Conservation (phyloP, 1,140 invertebrate species). For the Caerostris darwini region DNA sequence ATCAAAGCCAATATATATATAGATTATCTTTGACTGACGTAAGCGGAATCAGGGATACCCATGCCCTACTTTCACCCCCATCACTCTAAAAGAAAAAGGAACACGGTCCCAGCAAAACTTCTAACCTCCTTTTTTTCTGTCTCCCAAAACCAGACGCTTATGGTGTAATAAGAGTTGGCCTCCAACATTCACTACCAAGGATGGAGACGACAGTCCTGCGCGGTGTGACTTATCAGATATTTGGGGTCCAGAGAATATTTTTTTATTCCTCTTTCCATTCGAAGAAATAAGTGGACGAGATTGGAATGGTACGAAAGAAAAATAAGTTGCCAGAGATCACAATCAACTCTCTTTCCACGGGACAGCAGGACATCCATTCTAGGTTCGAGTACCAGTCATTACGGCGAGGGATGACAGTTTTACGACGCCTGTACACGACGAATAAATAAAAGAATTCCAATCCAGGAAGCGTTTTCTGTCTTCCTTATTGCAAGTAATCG, state of each 20-base stretch:
- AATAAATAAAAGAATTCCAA: constrained; percentile 53
- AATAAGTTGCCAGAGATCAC: background rate
- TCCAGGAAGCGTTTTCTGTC: background rate
- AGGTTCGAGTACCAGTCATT: background rate
- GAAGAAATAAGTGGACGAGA: background rate
- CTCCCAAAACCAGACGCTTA: background rate
- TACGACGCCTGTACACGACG: background rate
- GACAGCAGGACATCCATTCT: constrained; percentile 26
- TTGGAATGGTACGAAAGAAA: background rate
- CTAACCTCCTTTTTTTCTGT: background rate
- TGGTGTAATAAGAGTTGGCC: background rate
- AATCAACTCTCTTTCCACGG: background rate
- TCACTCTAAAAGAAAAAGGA: no score
- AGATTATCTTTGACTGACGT: no score
- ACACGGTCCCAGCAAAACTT: background rate
- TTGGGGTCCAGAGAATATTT: background rate
- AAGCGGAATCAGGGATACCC: no score
- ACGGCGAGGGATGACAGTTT: constrained; percentile 1
- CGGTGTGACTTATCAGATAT: background rate
- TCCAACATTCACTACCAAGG: background rate
- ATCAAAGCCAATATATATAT: no score
- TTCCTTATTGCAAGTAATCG: background rate
- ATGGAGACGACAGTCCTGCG: background rate
- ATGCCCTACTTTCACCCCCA: no score
- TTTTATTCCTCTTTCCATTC: background rate